Evolutionary conservation across 2,797 vertebrate species (phyloP), one percentile per base, ranked within the genome.

Genomic region (Pyrocephalus nanus): DNA sequence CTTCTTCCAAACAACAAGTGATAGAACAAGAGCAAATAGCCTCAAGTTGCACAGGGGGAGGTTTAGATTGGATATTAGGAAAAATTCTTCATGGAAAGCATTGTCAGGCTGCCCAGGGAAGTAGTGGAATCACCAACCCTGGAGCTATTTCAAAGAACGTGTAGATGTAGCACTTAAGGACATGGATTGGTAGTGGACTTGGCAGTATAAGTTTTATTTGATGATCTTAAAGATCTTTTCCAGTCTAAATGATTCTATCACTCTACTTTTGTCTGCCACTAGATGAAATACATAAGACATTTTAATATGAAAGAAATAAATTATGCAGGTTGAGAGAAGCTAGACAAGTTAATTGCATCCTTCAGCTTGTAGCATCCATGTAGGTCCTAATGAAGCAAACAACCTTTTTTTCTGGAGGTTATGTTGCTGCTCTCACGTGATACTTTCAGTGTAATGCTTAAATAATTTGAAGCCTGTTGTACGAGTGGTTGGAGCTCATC

Each of bases 331-430:
- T 92, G 91, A 76, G 55, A 69, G 86, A 87, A 91, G 34, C 21
- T 83, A 90, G 96, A 96, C 86, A 97, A 95, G 85, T 87, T 97
- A 97, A 97, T 97, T 95, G 71, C 62, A 87, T 67, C 76, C 74
- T 85, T 94, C 62, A 89, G 50, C 76, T 80, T 81, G 88, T 55
- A 80, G 69, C 62, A 95, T 95, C 77, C 74, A 67, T 2, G 54
- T 77, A 95, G 64, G 65, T 94, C 79, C 69, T 90, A 87, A 95
- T 96, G 95, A 96, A 92, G 80, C 69, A 94, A 96, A 72, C 45
- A 80, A 14, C 60, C 38, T 81, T 94, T 74, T 92, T 92, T 94
- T 81, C 55, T 86, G 47, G 69, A 86, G 48, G 27, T 81, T 85
- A 29, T 62, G 36, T 85, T 94, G 40, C 25, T 95, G 77, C 42